These are phyloP conservation scores for Psophia crepitans DNA, from an alignment of 2,113 vertebrate species.

Conservation along the genomic window DNA sequence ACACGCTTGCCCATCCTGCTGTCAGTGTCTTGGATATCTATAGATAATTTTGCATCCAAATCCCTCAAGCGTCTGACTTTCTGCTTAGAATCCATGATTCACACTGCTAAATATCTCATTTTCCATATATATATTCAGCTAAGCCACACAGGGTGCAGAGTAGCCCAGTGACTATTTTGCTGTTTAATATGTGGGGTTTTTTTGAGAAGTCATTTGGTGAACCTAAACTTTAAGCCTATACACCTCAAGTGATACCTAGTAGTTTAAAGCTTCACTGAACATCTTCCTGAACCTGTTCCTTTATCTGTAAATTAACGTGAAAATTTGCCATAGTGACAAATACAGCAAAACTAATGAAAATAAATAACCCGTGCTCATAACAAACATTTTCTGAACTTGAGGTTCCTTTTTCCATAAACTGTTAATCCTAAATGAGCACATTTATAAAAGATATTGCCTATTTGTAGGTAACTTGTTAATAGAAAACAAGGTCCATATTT, in stretches of 20 bases:
- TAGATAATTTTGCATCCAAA: not conserved
- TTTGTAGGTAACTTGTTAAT: not conserved
- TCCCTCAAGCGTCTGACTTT: not conserved
- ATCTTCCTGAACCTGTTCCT: not conserved
- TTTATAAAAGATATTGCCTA: not conserved
- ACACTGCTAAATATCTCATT: not conserved
- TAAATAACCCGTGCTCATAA: rapidly evolving
- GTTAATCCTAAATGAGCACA: not conserved
- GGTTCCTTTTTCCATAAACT: not conserved
- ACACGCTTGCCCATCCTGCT: not conserved
- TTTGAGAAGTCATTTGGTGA: not conserved
- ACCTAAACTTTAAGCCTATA: not conserved
- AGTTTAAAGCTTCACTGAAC: not conserved
- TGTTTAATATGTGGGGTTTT: not conserved
- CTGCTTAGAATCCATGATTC: not conserved
- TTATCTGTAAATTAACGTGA: not conserved
- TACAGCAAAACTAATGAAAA: not conserved
- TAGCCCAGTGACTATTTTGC: not conserved
- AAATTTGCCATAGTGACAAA: not conserved
- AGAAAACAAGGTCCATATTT: not conserved
- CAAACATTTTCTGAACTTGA: not conserved
- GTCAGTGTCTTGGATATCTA: not conserved
- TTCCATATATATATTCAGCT: not conserved
- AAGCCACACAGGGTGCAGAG: not conserved
- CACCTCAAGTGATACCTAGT: too few species aligned